Base-by-base conservation (phyloP, 1,140 invertebrate species). In the Rhopalosiphum padi region DNA sequence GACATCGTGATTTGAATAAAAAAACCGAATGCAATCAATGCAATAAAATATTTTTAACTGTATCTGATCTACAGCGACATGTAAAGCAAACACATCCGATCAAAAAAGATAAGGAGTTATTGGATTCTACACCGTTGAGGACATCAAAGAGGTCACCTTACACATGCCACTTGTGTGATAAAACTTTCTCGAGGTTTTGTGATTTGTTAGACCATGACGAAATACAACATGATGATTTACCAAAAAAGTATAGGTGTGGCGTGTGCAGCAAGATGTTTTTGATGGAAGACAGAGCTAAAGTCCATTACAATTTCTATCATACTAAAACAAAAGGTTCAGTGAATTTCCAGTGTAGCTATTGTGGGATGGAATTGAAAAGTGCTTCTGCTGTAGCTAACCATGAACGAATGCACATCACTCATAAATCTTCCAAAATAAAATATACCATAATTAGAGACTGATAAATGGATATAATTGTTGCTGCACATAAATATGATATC, bases 191-290 rank as follows among this genome's bases (percentile, higher is more conserved):
- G 1, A 94, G 93, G 18, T 94, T 94, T 22, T 94, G 93, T 55
- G 93, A 94, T 55, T 60, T 94, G 83, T 89, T 94, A 30, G 90
- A 94, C 25, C 93, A 94, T 30, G 93, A 94, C 30, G 90, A 94
- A 23, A 94, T 94, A 55, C 89, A 94, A 55, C 93, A 94, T 6
- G 93, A 94, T 43, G 86, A 94, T 83, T 60, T 94, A 25, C 90
- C 94, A 41, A 88, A 92, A 85, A 94, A 68, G 23, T 88, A 53
- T 48, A 94, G 86, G 55, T 94, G 90, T 60, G 86, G 90, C 1
- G 94, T 93, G 4, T 94, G 94, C 22, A 92, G 93, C 35, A 94
- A 94, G 68, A 86, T 94, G 90, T 94, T 94, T 82, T 23, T 94
- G 30, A 91, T 91, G 89, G 93, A 94, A 43, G 90, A 94, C 25